Evolutionary conservation across 2,113 vertebrate genomes (phyloP).

Genomic region (Calyptomena viridis): DNA sequence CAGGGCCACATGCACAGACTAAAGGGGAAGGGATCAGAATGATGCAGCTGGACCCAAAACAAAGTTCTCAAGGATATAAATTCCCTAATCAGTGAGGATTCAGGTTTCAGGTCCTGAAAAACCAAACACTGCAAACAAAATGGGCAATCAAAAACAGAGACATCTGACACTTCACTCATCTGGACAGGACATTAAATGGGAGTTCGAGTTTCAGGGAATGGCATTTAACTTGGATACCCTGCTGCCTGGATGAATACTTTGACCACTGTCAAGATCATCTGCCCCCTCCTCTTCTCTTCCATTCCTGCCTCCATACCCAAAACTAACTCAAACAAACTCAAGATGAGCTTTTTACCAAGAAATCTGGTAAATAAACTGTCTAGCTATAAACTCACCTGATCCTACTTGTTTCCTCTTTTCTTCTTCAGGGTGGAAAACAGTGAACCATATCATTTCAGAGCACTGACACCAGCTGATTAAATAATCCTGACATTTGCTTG

Average conservation of each 20-base stretch:
- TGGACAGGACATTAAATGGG: not conserved
- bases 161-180: not conserved
- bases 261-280: not conserved
- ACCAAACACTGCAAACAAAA: not conserved
- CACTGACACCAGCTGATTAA: constrained; percentile 15
- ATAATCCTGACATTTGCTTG: constrained; percentile 30
- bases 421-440: not conserved
- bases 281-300: not conserved
- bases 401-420: not conserved
- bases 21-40: not conserved
- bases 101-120: not conserved
- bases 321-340: not conserved
- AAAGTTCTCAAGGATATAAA: not conserved
- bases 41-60: not conserved
- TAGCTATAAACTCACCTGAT: not conserved
- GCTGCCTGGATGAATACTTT: not conserved
- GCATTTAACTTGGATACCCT: not conserved
- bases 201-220: not conserved
- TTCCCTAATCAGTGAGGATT: not conserved
- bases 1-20: not conserved
- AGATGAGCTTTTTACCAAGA: not conserved
- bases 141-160: not conserved
- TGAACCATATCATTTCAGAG: not conserved
- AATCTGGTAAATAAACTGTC: not conserved
- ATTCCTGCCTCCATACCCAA: not conserved